These are phyloP conservation scores for Litocranius walleri DNA, from an alignment of 2,113 vertebrate genomes.

Conservation along the genomic window DNA sequence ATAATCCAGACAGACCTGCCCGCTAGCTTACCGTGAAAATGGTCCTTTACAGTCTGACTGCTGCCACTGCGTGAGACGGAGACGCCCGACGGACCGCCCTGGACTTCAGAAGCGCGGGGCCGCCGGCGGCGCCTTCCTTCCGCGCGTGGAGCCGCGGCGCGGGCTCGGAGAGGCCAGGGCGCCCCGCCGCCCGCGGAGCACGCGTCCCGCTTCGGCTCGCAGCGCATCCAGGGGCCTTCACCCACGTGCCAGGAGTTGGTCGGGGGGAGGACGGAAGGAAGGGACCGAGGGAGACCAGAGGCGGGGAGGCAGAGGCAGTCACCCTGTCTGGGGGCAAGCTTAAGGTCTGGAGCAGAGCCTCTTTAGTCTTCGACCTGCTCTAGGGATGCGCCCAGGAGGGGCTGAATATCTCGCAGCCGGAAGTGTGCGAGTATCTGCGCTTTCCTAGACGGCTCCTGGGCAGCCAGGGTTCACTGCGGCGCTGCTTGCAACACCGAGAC, in stretches of 20 bases:
- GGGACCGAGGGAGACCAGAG: rapidly evolving
- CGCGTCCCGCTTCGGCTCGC: too few species aligned
- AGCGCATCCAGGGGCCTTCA: too few species aligned
- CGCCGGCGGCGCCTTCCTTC: background rate
- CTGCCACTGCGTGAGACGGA: background rate
- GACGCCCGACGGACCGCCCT: background rate
- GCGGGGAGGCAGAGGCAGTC: background rate
- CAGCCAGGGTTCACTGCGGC: background rate
- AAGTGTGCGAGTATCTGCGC: background rate
- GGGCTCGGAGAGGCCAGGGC: too few species aligned
- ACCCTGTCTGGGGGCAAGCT: background rate
- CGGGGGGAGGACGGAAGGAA: too few species aligned
- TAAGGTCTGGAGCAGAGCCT: background rate
- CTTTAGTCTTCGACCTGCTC: background rate
- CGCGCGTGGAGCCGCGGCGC: too few species aligned
- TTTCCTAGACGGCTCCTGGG: background rate
- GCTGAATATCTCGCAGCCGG: background rate
- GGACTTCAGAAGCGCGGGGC: background rate
- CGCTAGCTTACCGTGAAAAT: background rate
- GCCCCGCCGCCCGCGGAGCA: too few species aligned
- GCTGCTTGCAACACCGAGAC: rapidly evolving
- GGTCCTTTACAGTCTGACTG: background rate
- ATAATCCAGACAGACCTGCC: rapidly evolving
- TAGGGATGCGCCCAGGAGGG: background rate
- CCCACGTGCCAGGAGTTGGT: too few species aligned